Conservation (phyloP, 1,140 invertebrate genomes). For the Batillaria attramentaria region DNA sequence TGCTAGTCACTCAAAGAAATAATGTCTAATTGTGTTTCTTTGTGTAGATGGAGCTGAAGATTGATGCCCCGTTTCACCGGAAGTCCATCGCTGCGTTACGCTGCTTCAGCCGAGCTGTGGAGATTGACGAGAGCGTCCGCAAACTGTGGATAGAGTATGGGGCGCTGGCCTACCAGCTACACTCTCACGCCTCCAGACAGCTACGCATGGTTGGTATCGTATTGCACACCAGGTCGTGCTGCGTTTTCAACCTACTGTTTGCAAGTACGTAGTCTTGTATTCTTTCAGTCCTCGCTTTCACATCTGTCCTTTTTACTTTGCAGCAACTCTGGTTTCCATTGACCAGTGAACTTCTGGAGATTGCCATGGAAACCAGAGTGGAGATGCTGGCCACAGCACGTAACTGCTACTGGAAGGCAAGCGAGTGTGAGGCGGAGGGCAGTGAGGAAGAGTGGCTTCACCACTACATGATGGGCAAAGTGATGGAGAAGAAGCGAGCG, state of each 20-base stretch:
- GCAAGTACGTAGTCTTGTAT: no score
- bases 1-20: no score
- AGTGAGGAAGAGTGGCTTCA: constrained; percentile 83
- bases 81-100: constrained; percentile 80
- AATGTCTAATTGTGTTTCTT: neutral
- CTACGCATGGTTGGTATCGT: constrained; percentile 81
- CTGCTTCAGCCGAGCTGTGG: constrained; percentile 85
- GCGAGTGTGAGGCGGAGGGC: constrained; percentile 73
- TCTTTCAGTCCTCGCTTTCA: no score
- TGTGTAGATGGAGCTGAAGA: constrained; percentile 73
- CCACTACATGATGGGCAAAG: constrained; percentile 94
- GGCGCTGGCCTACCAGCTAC: constrained; percentile 87
- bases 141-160: constrained; percentile 92
- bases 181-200: constrained; percentile 88
- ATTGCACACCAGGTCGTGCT: constrained; percentile 21
- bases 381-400: constrained; percentile 83
- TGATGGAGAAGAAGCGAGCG: constrained; percentile 77
- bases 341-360: constrained; percentile 78
- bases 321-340: constrained; percentile 61
- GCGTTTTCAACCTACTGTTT: neutral
- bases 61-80: constrained; percentile 79
- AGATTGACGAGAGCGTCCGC: constrained; percentile 79
- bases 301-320: constrained; percentile 13
- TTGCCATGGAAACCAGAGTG: constrained; percentile 83
- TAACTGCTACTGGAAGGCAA: constrained; percentile 84